These are phyloP conservation scores for Phrynocephalus versicolor DNA, from an alignment of 2,113 vertebrate genomes.

Conservation along the genomic window DNA sequence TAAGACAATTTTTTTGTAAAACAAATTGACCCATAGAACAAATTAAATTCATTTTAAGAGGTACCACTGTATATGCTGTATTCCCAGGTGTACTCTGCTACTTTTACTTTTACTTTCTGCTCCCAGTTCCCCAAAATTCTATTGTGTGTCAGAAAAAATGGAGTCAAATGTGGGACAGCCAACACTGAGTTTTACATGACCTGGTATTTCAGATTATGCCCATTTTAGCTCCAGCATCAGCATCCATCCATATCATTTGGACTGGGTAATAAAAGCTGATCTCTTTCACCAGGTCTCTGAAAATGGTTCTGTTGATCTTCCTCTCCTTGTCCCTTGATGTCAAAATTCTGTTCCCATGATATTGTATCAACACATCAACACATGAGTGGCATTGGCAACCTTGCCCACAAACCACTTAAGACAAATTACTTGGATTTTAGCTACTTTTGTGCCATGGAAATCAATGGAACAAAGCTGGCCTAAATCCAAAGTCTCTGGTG, in stretches of 20 bases:
- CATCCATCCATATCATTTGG: background rate
- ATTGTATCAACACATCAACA: too few species aligned
- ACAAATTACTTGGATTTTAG: conserved; percentile 40
- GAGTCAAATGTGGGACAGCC: background rate
- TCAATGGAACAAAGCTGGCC: conserved; percentile 30
- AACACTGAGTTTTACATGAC: background rate
- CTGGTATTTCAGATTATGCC: background rate
- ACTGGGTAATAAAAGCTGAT: background rate
- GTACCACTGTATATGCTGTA: too few species aligned
- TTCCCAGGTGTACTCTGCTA: background rate
- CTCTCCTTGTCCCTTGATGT: background rate
- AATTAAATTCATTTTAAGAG: too few species aligned
- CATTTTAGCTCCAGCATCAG: background rate
- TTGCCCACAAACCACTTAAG: conserved; percentile 35
- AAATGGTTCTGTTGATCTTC: background rate
- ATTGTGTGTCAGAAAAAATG: background rate
- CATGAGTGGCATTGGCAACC: conserved; percentile 14
- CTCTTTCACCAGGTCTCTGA: background rate
- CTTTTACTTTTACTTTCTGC: background rate
- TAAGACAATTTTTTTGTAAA: too few species aligned
- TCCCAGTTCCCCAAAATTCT: background rate
- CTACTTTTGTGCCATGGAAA: conserved; percentile 34
- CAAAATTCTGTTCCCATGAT: conserved; percentile 19
- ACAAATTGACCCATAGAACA: too few species aligned
- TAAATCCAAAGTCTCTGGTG: background rate